These are phyloP conservation scores for Lepidonotus clava DNA, from an alignment of 2,888 invertebrate genomes.

Conservation along the genomic window DNA sequence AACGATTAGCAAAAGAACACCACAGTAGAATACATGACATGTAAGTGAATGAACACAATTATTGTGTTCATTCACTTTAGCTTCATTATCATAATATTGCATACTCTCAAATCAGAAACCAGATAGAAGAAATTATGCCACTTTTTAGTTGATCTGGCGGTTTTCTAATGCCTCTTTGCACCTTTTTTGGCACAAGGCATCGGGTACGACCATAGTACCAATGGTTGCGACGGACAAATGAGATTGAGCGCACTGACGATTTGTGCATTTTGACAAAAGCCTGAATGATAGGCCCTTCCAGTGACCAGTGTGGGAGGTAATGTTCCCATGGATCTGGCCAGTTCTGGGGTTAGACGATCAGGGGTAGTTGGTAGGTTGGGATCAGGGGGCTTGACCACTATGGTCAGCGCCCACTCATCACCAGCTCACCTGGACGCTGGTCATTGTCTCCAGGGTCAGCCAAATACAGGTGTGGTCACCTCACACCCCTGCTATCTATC, in stretches of 20 bases:
- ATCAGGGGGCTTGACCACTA: neutral
- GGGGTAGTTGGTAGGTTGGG: neutral
- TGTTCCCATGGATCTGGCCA: neutral
- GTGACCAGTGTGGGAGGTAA: neutral
- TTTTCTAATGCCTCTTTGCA: no score
- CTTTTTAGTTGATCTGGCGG: no score
- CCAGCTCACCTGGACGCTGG: slow-evolving; percentile 19
- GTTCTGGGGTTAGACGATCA: neutral
- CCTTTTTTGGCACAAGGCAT: no score
- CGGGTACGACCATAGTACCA: neutral
- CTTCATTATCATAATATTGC: no score
- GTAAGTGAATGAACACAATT: no score
- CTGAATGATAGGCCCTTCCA: neutral
- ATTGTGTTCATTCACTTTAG: no score
- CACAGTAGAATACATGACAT: no score
- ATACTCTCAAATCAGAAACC: no score
- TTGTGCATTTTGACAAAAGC: no score
- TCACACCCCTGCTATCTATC: slow-evolving; percentile 11
- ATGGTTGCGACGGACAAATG: neutral
- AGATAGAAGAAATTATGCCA: no score
- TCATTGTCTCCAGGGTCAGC: slow-evolving; percentile 34
- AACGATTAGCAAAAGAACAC: no score
- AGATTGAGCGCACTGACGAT: no score
- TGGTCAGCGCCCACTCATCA: slow-evolving; percentile 51
- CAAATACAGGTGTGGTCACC: neutral